Percentiles rank a stretch among this genome's conserved stretches.
phyloP scores from a whole-genome alignment of 2,113 vertebrate species.

The Himantopus leucocephalus region DNA sequence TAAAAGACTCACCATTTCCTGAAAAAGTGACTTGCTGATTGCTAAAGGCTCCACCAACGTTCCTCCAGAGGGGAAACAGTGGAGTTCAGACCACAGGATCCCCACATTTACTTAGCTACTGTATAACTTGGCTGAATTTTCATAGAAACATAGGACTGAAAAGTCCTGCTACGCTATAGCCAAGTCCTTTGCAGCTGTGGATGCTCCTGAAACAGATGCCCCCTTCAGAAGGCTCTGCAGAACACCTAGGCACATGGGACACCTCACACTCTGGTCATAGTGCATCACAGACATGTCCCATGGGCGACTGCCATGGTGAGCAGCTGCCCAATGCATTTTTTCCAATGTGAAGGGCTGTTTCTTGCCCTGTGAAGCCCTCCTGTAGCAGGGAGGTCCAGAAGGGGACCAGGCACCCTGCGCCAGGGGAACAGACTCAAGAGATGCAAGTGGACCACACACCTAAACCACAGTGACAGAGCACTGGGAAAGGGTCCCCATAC shows the following conservation, averaged over 20 bases:
- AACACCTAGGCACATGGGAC: not conserved
- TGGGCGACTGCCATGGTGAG: not conserved
- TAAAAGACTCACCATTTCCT: not conserved
- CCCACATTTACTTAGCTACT: not conserved
- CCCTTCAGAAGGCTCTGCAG: not conserved
- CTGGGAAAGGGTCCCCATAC: not conserved
- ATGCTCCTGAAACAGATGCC: not conserved
- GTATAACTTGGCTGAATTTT: not conserved
- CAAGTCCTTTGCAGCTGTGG: not conserved
- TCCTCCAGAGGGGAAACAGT: not conserved
- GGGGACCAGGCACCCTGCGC: not conserved
- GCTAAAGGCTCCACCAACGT: not conserved
- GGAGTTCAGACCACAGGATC: not conserved
- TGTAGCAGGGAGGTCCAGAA: not conserved
- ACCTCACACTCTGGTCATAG: not conserved
- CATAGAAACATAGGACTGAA: not conserved
- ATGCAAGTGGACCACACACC: no score
- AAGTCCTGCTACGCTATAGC: not conserved
- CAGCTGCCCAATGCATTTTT: not conserved
- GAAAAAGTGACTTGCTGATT: not conserved
- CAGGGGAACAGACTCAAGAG: not conserved
- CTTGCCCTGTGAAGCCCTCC: not conserved
- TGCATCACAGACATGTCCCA: rapidly evolving
- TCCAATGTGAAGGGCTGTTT: not conserved
- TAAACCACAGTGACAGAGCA: not conserved